phyloP scores from a whole-genome alignment of 92 coral and sea anemone genomes.

The Bergia sp. region DNA sequence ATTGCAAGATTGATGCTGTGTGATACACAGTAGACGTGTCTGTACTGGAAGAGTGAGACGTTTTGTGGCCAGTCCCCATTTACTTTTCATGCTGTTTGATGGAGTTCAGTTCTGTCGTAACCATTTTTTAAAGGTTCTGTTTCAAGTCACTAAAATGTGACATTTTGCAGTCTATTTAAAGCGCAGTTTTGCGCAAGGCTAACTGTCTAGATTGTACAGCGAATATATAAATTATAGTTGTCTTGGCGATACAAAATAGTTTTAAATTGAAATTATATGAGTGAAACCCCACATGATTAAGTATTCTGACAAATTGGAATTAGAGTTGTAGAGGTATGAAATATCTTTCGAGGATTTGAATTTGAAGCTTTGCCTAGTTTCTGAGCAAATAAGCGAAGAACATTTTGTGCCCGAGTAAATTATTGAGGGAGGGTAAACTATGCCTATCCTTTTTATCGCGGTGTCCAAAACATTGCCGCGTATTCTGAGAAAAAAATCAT shows the following conservation, averaged over 20 bases:
- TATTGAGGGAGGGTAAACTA: not conserved
- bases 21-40: not conserved
- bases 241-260: not conserved
- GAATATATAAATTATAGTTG: not conserved
- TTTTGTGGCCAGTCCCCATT: not conserved
- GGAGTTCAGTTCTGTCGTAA: not conserved
- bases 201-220: not conserved
- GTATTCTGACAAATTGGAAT: too few species aligned
- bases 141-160: not conserved
- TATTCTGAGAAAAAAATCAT: too few species aligned
- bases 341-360: not conserved
- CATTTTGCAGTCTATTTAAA: not conserved
- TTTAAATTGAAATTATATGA: not conserved
- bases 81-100: not conserved
- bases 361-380: not conserved
- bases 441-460: not conserved
- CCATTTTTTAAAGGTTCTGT: not conserved
- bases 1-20: not conserved
- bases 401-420: not conserved
- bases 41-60: not conserved
- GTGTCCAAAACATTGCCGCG: not conserved
- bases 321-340: not conserved
- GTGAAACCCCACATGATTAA: not conserved
- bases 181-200: not conserved
- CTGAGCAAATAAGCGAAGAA: not conserved